phyloP scores from a whole-genome alignment of 2,113 vertebrate genomes.

The Acanthisitta chloris region DNA sequence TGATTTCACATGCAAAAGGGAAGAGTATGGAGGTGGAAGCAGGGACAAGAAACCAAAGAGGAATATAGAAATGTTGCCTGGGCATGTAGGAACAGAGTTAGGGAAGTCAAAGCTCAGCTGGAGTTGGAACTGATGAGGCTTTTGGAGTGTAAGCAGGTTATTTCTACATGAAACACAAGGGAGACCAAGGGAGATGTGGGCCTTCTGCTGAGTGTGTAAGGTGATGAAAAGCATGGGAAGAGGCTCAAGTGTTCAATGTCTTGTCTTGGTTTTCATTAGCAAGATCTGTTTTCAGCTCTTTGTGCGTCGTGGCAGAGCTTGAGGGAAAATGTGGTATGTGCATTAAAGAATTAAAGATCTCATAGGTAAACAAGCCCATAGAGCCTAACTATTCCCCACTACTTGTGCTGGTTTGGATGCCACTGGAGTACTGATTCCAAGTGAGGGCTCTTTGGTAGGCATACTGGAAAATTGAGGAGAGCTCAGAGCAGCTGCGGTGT shows the following conservation, averaged over 20 bases:
- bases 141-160: neutral
- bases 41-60: neutral
- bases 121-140: neutral
- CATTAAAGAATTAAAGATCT: neutral
- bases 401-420: neutral
- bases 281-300: neutral
- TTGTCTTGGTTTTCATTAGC: neutral
- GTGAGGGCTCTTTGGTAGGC: neutral
- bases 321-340: neutral
- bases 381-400: neutral
- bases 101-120: neutral
- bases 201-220: neutral
- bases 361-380: accelerated
- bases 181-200: neutral
- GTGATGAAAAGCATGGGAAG: neutral
- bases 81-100: neutral
- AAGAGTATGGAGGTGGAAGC: neutral
- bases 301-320: neutral
- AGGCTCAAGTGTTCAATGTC: neutral
- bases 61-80: neutral
- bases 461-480: neutral
- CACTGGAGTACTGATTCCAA: neutral
- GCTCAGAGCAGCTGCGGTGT: neutral
- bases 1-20: constrained; percentile 47
- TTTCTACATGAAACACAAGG: neutral